Conservation (phyloP, 2,113 vertebrate genomes). For the Lamprologus lemairii region DNA sequence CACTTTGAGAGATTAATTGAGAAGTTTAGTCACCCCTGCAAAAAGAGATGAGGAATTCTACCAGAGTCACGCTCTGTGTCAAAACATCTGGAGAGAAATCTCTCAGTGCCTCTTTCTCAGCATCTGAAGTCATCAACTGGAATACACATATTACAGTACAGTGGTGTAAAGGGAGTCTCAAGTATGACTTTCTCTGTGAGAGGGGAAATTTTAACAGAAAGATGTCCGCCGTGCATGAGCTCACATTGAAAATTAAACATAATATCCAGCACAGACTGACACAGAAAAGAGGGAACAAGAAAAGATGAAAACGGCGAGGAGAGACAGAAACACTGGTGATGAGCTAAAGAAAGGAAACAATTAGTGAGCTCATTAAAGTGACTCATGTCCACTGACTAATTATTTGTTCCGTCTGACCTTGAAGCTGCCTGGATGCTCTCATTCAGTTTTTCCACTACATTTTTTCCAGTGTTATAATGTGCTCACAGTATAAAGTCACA, state of each 20-base stretch:
- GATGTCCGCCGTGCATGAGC: background rate
- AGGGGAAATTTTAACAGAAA: slow-evolving; percentile 20
- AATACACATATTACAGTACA: background rate
- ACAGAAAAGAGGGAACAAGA: background rate
- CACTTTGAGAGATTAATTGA: slow-evolving; percentile 12
- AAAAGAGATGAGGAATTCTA: slow-evolving; percentile 31
- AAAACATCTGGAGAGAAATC: slow-evolving; percentile 33
- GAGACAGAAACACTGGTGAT: background rate
- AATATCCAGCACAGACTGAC: background rate
- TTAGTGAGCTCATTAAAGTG: background rate
- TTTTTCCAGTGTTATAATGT: background rate
- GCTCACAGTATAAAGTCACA: background rate
- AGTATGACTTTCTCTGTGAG: background rate
- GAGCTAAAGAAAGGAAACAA: background rate
- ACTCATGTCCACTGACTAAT: background rate
- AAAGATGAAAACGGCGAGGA: background rate
- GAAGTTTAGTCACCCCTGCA: background rate
- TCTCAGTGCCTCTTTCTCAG: background rate
- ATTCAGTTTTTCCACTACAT: background rate
- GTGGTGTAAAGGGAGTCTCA: background rate
- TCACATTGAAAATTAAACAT: background rate
- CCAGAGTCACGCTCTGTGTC: slow-evolving; percentile 34
- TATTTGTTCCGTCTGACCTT: background rate
- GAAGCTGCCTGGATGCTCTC: background rate
- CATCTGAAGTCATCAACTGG: slow-evolving; percentile 11